phyloP scores from a whole-genome alignment of 2,113 vertebrate species.

The Ailuropoda melanoleuca region DNA sequence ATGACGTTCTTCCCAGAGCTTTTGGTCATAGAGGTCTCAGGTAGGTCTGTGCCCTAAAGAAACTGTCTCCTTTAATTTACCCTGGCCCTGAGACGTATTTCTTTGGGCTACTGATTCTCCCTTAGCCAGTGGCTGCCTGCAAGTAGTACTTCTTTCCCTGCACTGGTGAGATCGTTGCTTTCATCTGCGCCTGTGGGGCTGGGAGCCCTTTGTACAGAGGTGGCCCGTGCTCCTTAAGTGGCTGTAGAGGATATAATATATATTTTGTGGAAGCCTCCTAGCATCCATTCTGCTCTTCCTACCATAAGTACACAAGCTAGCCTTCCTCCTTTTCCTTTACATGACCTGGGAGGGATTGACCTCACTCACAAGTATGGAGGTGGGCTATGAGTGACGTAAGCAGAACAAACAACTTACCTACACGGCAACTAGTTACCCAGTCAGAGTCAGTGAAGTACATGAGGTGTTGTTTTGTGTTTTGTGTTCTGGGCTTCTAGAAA shows the following conservation, averaged over 20 bases:
- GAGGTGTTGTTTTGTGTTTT: neutral
- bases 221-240: neutral
- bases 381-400: neutral
- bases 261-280: neutral
- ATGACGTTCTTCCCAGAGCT: neutral
- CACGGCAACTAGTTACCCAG: too few species aligned
- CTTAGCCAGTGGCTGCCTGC: neutral
- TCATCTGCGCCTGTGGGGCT: neutral
- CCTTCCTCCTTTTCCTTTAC: neutral
- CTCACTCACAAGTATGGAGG: neutral
- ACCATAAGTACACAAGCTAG: neutral
- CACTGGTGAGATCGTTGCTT: neutral
- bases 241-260: neutral
- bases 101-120: neutral
- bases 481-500: neutral
- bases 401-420: neutral
- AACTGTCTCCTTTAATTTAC: neutral
- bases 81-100: neutral
- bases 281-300: neutral
- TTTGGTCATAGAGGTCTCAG: neutral
- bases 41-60: neutral
- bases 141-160: neutral
- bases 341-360: neutral
- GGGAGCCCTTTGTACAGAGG: neutral
- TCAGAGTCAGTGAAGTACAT: neutral